Base-by-base conservation (phyloP, 2,113 vertebrate species). In the Brachionichthys hirsutus region DNA sequence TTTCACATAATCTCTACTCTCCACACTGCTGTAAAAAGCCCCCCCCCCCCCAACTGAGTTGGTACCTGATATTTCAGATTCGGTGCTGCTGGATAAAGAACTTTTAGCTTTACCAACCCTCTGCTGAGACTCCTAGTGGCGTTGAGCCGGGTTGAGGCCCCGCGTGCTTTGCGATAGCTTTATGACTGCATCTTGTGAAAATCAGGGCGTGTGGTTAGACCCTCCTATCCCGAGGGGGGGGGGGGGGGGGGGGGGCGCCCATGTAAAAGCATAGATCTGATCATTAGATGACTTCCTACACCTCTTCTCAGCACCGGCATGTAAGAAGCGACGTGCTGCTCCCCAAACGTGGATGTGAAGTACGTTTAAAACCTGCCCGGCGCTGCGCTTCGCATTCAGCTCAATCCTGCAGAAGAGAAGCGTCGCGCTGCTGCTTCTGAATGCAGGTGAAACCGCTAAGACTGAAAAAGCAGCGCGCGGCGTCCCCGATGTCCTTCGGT, bases 1-100 rank as follows among this genome's bases (percentile, higher is more conserved):
- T 91, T 93, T 93, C 91, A 91, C 87, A 70, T 88, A 88, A 90
- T 91, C 92, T 94, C 90, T 87, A 87, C 87, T 90, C 66, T 91
- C 90, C 91, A 92, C 94, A 92, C 93, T 93, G 94, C 94, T 95
- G 92, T 93, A 91, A 90, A 70, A 54, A 57, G 88, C 58, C 67
- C 92, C 88, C 86, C 90, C 83, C 89, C 90, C 90, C 90, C 90
- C 87, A 85, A 89, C 88, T 90, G 82, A 85, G 85, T 89, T 85
- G 15, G 54, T 88, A 89, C 86, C 86, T 84, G 85, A 68, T 81
- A 62, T 22, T 75, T 57, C 55, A 53, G 43, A 77, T 74, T 64
- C 53, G 73, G 77, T 83, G 82, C 73, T 78, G 80, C 73, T 73
- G 70, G 74, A 71, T 54, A 42, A 46, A 81, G 69, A 78, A 83